A percentile compares a stretch with the other conserved stretches of the same genome.
Evolutionary conservation across 35 echinoderm and acorn worm species (phyloP).

Genomic region (Heliocidaris tuberculata): DNA sequence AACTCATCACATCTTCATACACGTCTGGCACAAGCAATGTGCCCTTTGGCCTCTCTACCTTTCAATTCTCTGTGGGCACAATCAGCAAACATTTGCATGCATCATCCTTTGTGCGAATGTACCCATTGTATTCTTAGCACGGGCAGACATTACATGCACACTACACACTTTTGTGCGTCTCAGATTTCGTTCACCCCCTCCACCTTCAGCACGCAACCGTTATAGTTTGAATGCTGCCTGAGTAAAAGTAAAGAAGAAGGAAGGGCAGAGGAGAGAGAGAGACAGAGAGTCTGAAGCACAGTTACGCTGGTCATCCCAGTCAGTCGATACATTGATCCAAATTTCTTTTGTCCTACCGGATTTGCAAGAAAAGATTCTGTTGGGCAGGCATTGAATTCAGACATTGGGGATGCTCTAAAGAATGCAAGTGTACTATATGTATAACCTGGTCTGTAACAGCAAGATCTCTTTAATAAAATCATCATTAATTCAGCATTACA

Average conservation of each 20-base stretch:
- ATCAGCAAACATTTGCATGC: slow-evolving; percentile 10
- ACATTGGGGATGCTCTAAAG: not conserved
- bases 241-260: not conserved
- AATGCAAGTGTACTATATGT: not conserved
- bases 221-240: not conserved
- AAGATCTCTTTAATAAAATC: not conserved
- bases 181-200: not conserved
- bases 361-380: not conserved
- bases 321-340: not conserved
- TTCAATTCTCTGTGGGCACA: not conserved
- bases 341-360: not conserved
- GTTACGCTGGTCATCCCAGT: not conserved
- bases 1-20: not conserved
- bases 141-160: not conserved
- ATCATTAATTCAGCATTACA: not conserved
- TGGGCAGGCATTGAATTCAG: not conserved
- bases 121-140: slow-evolving; percentile 1
- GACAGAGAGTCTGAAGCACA: not conserved
- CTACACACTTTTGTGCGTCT: not conserved
- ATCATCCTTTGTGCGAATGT: slow-evolving; percentile 10
- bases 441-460: not conserved
- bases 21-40: not conserved
- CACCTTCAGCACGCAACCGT: not conserved
- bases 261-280: not conserved
- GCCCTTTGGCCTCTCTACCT: not conserved